These are phyloP conservation scores for Ictalurus punctatus DNA, from an alignment of 2,113 vertebrate species.

Conservation along the genomic window DNA sequence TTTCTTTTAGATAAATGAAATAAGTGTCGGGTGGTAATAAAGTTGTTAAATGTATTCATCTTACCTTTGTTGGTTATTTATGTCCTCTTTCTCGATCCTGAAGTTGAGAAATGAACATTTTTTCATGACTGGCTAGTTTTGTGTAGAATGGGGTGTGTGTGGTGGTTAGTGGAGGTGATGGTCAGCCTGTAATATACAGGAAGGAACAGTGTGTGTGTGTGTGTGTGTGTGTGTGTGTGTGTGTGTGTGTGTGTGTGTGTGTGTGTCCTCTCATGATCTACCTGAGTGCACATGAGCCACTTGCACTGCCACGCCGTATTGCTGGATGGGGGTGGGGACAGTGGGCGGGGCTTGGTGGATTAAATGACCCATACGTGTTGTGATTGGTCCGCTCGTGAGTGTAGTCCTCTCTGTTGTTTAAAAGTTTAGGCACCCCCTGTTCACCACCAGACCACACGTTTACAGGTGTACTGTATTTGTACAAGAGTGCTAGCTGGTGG, in stretches of 20 bases:
- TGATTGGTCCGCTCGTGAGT: neutral
- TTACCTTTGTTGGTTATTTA: neutral
- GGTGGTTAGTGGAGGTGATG: neutral
- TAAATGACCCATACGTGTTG: neutral
- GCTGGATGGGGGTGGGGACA: neutral
- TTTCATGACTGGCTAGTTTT: neutral
- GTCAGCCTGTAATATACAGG: too few relatives aligned
- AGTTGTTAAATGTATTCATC: neutral
- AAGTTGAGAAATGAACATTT: neutral
- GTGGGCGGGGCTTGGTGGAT: neutral
- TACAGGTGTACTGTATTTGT: neutral
- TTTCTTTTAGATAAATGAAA: neutral
- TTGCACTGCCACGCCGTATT: neutral
- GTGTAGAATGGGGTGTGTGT: neutral
- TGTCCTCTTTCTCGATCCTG: neutral
- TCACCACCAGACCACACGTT: neutral
- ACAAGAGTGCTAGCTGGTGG: neutral
- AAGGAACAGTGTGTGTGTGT: neutral
- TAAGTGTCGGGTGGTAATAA: neutral
- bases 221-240: slow-evolving; percentile 1
- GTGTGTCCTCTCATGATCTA: neutral
- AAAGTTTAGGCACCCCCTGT: neutral
- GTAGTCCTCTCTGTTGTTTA: neutral
- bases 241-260: slow-evolving; percentile 12
- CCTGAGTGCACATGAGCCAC: slow-evolving; percentile 11